Base-by-base conservation (phyloP, 2,113 vertebrate genomes). In the Ginglymostoma cirratum region DNA sequence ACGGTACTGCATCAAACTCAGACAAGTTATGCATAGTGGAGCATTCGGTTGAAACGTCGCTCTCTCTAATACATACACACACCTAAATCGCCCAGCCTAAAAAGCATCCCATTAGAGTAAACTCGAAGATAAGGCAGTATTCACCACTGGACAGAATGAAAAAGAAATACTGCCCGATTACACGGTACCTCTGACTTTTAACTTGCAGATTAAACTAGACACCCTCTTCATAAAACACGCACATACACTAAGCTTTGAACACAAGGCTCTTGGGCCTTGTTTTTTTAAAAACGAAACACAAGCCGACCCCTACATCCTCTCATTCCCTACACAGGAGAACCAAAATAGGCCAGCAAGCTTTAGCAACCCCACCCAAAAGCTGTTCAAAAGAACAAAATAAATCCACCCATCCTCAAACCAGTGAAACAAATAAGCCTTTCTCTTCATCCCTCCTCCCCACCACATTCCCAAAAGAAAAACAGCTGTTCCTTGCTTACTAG, bases 341-440 rank as follows among this genome's bases (percentile, higher is more conserved):
- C 96, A 96, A 96, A 96, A 72, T 4, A 93, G 96, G 92, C 96
- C 70, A 96, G 96, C 96, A 96, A 96, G 90, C 96, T 34, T 92
- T 95, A 95, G 95, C 80, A 96, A 96, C 96, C 95, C 96, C 97
- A 96, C 96, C 97, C 96, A 90, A 95, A 96, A 61, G 89, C 96
- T 96, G 93, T 48, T 69, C 96, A 65, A 92, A 76, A 72, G 48
- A 66, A 69, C 89, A 96, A 95, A 95, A 96, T 72, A 42, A 70
- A 90, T 89, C 42, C 95, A 69, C 95, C 96, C 38, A 80, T 96
- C 70, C 65, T 72, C 87, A 83, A 94, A 69, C 48, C 93, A 95
- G 21, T 48, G 23, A 69, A 61, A 61, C 38, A 72, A 93, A 93
- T 17, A 67, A n/a, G 72, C 8, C 72, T 76, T 19, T 23, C 52